Evolutionary conservation across 2,113 vertebrate species (phyloP), one percentile per base, ranked within the genome.

Genomic region (Lipotes vexillifer): DNA sequence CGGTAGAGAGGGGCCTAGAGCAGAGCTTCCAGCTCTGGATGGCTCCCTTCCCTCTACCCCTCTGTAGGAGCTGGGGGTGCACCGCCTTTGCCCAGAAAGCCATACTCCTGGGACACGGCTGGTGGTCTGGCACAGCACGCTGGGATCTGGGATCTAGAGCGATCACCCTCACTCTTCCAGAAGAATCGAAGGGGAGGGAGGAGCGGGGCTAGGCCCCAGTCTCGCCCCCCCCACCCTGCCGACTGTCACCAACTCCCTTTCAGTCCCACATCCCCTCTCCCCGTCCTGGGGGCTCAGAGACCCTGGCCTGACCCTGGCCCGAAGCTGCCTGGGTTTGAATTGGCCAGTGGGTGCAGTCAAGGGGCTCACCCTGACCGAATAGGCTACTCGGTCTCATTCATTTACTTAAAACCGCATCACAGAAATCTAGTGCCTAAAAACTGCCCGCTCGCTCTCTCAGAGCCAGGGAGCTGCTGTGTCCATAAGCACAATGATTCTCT

Each of bases 391-490:
- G 90, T 97, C 98, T 98, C 97, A 74, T 97, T 98, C 97, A 94
- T 97, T 97, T 95, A 97, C 98, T 96, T 98, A 98, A 98, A 98
- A 97, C 98, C 94, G 75, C 98, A 97, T 97, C 97, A 97, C 97
- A 95, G 96, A 98, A 99, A 98, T 98, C 98, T 99, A 99, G 99
- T 99, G 99, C 99, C 99, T 99, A 99, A 97, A 98, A 96, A 97
- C 96, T 90, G 97, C 98, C 98, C 98, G 98, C 98, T 98, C 92
- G 97, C 98, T 98, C 97, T 97, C 97, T 93, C 95, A 97, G 97
- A 98, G 97, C 98, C 98, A 96, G 98, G 98, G 98, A 98, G 98
- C 98, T 97, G 98, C 98, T 98, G 97, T 98, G 98, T 99, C 98
- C 98, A 99, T 98, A 99, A 99, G 99, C 99, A 99, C 99, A 99